Conservation (phyloP, 2,797 vertebrate species). For the Chelidonichthys spinosus region DNA sequence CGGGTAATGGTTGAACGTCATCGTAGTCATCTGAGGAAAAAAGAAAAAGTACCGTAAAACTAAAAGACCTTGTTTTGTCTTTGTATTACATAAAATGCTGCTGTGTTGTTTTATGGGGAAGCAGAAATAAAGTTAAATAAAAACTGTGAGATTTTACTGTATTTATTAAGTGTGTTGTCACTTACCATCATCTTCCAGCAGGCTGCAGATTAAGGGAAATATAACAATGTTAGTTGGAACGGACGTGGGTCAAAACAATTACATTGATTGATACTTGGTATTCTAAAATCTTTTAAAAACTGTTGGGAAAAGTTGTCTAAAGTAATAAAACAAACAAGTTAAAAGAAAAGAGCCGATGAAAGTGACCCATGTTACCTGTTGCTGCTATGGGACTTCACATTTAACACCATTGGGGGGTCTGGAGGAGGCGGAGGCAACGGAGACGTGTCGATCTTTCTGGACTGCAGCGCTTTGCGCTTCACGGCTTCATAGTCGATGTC, state of each 20-base stretch:
- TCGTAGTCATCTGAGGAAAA: slow-evolving; percentile 80
- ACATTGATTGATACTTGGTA: background rate
- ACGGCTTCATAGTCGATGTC: slow-evolving; percentile 85
- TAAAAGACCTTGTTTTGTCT: background rate
- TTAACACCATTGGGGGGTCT: slow-evolving; percentile 57
- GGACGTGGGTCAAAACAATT: background rate
- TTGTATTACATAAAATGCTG: background rate
- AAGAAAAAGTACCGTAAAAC: background rate
- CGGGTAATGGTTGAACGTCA: slow-evolving; percentile 74
- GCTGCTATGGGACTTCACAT: slow-evolving; percentile 46
- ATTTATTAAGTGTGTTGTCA: slow-evolving; percentile 1
- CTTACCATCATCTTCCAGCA: slow-evolving; percentile 76
- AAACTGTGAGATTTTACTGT: background rate
- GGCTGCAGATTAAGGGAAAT: slow-evolving; percentile 66
- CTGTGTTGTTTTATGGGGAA: background rate
- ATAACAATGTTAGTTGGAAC: slow-evolving; percentile 35
- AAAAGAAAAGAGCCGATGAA: background rate
- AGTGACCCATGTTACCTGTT: slow-evolving; percentile 61
- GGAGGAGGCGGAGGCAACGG: slow-evolving; percentile 72
- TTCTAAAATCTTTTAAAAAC: background rate
- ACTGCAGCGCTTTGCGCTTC: slow-evolving; percentile 68
- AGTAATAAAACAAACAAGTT: background rate
- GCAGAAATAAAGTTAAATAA: background rate
- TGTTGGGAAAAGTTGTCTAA: background rate
- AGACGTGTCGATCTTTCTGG: slow-evolving; percentile 24